phyloP scores from a whole-genome alignment of 1,140 invertebrate genomes.

The Orchesella cincta region DNA sequence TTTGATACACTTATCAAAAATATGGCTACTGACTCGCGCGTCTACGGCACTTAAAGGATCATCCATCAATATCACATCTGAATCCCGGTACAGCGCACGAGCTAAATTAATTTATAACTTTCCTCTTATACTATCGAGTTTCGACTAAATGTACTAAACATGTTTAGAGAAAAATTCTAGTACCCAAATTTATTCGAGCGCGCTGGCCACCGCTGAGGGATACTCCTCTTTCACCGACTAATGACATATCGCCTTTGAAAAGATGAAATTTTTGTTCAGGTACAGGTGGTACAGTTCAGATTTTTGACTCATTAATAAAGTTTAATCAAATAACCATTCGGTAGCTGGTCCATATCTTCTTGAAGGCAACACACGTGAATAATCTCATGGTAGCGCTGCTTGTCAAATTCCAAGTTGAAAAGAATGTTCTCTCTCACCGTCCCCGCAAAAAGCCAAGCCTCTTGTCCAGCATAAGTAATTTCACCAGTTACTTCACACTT shows the following conservation, averaged over 20 bases:
- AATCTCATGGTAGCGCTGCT: conserved; percentile 17
- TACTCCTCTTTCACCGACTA: conserved; percentile 36
- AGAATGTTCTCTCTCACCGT: conserved; percentile 61
- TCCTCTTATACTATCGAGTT: no score
- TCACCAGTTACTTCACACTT: conserved; percentile 23
- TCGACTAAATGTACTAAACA: no score
- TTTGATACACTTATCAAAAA: conserved; percentile 58
- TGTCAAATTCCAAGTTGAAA: conserved; percentile 58
- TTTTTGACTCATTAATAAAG: background rate
- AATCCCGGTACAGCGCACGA: background rate
- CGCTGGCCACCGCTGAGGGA: conserved; percentile 61
- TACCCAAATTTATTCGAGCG: conserved; percentile 57
- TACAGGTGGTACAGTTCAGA: background rate
- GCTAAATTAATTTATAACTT: no score
- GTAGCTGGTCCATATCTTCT: conserved; percentile 34
- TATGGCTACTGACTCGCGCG: conserved; percentile 58
- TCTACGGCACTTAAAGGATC: conserved; percentile 63
- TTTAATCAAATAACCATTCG: conserved; percentile 26
- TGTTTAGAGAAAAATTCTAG: no score
- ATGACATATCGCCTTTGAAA: conserved; percentile 24
- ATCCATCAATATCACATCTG: background rate
- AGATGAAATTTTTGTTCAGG: background rate
- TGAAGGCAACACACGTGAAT: conserved; percentile 33
- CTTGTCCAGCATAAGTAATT: conserved; percentile 58
- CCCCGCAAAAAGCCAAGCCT: conserved; percentile 69